These are phyloP conservation scores for Oenanthe oenanthe DNA, from an alignment of 2,113 vertebrate genomes.

Conservation along the genomic window DNA sequence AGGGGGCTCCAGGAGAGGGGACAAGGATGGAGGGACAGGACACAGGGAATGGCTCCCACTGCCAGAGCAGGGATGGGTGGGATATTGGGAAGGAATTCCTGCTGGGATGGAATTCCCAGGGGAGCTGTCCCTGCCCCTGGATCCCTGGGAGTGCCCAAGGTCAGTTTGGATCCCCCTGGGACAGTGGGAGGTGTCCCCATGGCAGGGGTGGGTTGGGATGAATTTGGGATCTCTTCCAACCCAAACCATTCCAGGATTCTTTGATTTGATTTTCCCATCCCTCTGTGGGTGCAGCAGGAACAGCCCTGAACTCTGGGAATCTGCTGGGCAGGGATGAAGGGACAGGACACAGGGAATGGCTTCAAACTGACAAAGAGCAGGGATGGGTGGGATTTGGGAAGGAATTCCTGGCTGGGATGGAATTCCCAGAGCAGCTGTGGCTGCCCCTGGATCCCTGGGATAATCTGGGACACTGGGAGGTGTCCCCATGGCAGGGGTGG, in stretches of 20 bases:
- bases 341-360: not conserved
- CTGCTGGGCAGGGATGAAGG: no score
- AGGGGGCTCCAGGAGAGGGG: not conserved
- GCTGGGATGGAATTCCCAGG: not conserved
- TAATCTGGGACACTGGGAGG: no score
- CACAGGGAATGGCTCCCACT: not conserved
- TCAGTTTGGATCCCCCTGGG: accelerated
- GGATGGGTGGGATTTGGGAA: accelerated
- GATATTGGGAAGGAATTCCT: not conserved
- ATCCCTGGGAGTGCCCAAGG: not conserved
- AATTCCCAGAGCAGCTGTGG: not conserved
- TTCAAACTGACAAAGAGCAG: not conserved
- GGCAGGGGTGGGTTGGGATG: not conserved
- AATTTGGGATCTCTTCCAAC: not conserved
- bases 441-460: not conserved
- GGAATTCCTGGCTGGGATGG: not conserved
- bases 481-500: not conserved
- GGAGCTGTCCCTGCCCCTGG: not conserved
- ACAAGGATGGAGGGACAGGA: not conserved
- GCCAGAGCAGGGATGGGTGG: accelerated
- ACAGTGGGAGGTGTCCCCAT: not conserved
- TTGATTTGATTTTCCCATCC: no score
- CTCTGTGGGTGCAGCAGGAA: no score
- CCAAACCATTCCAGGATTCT: not conserved
- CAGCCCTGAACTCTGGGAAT: no score